Percentiles rank a stretch among this genome's conserved stretches.
phyloP scores from a whole-genome alignment of 2,113 vertebrate species.

The Pterophyllum scalare region DNA sequence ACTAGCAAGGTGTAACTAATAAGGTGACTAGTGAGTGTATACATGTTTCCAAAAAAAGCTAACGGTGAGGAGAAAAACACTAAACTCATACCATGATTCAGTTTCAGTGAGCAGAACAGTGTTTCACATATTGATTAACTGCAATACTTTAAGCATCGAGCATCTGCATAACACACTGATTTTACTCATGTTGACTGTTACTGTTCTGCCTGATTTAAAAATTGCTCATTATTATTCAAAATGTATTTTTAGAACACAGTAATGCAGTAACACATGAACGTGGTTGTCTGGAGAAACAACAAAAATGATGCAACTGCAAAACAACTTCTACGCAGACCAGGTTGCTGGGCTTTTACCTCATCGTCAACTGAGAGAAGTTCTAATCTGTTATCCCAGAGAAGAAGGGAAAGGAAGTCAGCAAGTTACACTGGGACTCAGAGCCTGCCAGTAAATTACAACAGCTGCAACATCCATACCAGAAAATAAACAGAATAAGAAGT shows the following conservation, averaged over 20 bases:
- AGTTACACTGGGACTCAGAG: background rate
- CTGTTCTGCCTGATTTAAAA: accelerated
- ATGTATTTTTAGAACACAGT: background rate
- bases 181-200: background rate
- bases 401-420: background rate
- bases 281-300: background rate
- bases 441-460: background rate
- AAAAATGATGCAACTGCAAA: background rate
- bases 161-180: background rate
- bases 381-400: background rate
- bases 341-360: background rate
- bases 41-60: too few relatives aligned
- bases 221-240: background rate
- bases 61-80: background rate
- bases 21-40: too few relatives aligned
- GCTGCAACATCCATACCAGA: background rate
- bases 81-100: background rate
- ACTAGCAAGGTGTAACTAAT: too few relatives aligned
- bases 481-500: background rate
- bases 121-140: background rate
- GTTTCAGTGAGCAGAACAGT: background rate
- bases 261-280: background rate
- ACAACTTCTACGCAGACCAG: background rate
- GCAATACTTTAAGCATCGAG: background rate
- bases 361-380: background rate